Conservation (phyloP, 23 tunicate species). For the Botrylloides violaceus region DNA sequence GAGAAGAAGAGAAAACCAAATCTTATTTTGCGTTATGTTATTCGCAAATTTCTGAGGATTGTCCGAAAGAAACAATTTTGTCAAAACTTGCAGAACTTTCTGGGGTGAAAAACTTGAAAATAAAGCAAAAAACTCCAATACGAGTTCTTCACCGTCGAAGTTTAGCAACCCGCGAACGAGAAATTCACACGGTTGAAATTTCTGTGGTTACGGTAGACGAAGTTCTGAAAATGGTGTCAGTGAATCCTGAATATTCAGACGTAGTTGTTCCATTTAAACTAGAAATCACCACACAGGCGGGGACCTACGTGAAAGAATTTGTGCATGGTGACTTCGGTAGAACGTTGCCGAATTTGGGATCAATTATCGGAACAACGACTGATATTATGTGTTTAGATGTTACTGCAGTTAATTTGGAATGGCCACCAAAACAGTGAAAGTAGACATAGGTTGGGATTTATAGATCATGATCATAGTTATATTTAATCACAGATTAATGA, state of each 20-base stretch:
- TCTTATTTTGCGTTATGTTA: slow-evolving; percentile 71
- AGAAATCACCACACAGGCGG: slow-evolving; percentile 78
- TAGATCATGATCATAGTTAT: too few species aligned
- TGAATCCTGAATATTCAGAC: neutral
- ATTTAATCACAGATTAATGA: neutral
- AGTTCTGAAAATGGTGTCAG: neutral
- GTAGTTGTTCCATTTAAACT: slow-evolving; percentile 40
- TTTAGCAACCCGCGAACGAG: slow-evolving; percentile 35
- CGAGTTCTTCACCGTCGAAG: slow-evolving; percentile 89
- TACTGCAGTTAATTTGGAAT: slow-evolving; percentile 48
- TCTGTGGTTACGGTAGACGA: neutral
- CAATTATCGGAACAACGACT: slow-evolving; percentile 51
- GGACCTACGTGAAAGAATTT: slow-evolving; percentile 98
- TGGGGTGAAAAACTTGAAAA: slow-evolving; percentile 14
- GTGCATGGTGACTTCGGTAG: slow-evolving; percentile 97
- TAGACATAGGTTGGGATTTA: neutral
- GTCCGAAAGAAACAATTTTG: neutral
- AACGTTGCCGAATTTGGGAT: slow-evolving; percentile 65
- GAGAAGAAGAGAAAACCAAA: slow-evolving; percentile 92
- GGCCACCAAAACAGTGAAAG: slow-evolving; percentile 56
- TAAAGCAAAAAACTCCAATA: slow-evolving; percentile 82
- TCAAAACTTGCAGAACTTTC: neutral
- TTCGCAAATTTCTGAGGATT: slow-evolving; percentile 1
- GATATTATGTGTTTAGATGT: slow-evolving; percentile 92
- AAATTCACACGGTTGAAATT: slow-evolving; percentile 31